Evolutionary conservation across 2,797 vertebrate species (phyloP), one percentile per base, ranked within the genome.

Genomic region (Cynodonichthys magdalenae): DNA sequence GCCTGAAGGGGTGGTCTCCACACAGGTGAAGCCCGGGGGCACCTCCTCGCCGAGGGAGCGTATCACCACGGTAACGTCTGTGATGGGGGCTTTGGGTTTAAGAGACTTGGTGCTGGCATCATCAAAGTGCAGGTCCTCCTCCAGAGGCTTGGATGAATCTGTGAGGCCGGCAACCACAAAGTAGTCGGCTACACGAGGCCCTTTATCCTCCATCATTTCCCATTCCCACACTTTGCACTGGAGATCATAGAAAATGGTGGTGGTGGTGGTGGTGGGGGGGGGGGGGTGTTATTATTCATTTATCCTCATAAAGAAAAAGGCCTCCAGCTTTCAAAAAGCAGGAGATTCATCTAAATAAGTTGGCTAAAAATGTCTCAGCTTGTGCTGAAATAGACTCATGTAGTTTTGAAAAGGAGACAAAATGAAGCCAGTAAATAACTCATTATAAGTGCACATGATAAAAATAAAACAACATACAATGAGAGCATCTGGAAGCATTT

Each of bases 171-270:
- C 97, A 74, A 99, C 95, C 86, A 99, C 98, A 80, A 99, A 99
- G 91, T 99, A 99, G 93, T 99, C 98, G 18, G 97, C 98, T 81
- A 99, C 97, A 88, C 96, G 97, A 77, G 95, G 96, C 53, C 96
- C 95, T 92, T 97, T 99, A 93, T 99, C 97, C 93, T 99, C 98
- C 95, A 96, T 96, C 95, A 97, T 98, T 87, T 94, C 95, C 94
- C 95, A 96, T 96, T 89, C 93, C 94, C 95, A 90, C 92, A 86
- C 27, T 88, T 70, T 49, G 53, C 62, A 83, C 74, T 70, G 94
- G 70, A 75, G 71, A 60, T 53, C 36, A 12, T 2, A 55, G 51
- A 67, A 29, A 77, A 48, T n/a, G n/a, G n/a, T n/a, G n/a, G n/a
- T n/a, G n/a, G n/a, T n/a, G n/a, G n/a, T n/a, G n/a, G n/a, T n/a